Percentiles rank a stretch among this genome's conserved stretches.
Conservation (phyloP, 2,113 vertebrate species). For the Nanorana parkeri region DNA sequence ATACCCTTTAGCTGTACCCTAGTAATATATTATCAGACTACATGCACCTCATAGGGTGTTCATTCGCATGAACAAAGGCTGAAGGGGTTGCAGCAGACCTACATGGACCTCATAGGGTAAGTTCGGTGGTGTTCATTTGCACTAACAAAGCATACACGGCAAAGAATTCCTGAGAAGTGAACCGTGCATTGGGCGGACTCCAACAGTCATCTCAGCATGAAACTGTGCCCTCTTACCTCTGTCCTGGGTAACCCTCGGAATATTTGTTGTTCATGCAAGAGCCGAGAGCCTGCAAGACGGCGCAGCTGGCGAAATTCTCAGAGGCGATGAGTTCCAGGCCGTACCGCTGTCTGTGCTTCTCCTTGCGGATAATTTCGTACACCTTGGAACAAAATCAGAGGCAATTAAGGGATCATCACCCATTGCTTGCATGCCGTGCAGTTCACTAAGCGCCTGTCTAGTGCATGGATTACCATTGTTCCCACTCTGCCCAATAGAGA, state of each 20-base stretch:
- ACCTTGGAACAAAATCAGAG: constrained; percentile 73
- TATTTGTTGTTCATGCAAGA: constrained; percentile 99
- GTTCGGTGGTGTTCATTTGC: too few species aligned
- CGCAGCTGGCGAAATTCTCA: constrained; percentile 95
- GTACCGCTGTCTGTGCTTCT: constrained; percentile 86
- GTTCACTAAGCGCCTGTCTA: too few species aligned
- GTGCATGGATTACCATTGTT: neutral
- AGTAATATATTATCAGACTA: too few species aligned
- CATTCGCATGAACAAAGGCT: too few species aligned
- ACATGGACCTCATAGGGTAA: too few species aligned
- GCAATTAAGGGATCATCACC: neutral
- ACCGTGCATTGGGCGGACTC: too few species aligned
- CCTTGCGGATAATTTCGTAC: constrained; percentile 90
- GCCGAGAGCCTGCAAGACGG: constrained; percentile 93
- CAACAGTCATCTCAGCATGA: too few species aligned
- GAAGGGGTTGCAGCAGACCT: too few species aligned
- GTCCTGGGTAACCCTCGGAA: constrained; percentile 95
- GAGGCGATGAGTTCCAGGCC: constrained; percentile 94
- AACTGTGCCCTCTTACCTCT: constrained; percentile 76
- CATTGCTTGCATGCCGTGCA: neutral
- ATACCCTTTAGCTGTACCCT: too few species aligned
- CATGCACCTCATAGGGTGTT: too few species aligned
- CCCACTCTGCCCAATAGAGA: neutral
- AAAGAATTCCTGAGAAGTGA: too few species aligned
- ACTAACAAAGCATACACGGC: too few species aligned